A percentile compares a stretch with the other conserved stretches of the same genome.
Conservation (phyloP, 2,797 vertebrate genomes). For the Paramormyrops hopkinsi region DNA sequence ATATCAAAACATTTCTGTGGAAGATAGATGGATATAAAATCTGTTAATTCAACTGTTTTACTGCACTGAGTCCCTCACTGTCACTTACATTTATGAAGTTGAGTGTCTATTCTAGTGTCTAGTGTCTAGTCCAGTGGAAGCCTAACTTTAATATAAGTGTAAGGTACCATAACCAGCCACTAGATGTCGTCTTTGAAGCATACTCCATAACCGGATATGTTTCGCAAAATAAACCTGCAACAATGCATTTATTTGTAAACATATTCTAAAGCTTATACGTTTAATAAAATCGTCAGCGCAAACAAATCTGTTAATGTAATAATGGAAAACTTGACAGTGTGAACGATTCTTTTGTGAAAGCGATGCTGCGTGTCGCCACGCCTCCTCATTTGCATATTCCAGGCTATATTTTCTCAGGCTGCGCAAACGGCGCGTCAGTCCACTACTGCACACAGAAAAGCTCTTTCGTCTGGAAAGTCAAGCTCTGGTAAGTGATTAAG, state of each 20-base stretch:
- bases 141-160: not conserved
- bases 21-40: not conserved
- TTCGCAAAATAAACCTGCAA: not conserved
- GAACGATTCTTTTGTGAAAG: not conserved
- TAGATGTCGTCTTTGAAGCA: slow-evolving; percentile 36
- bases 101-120: not conserved
- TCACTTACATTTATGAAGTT: not conserved
- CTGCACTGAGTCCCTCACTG: not conserved
- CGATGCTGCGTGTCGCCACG: slow-evolving; percentile 20
- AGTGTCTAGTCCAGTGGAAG: not conserved
- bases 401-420: slow-evolving; percentile 43
- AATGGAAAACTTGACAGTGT: not conserved
- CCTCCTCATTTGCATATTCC: slow-evolving; percentile 50
- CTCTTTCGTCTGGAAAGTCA: fast-evolving
- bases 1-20: not conserved
- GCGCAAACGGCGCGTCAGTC: not conserved
- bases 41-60: not conserved
- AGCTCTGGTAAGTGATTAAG: slow-evolving; percentile 38
- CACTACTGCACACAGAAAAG: not conserved
- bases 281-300: not conserved
- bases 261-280: not conserved
- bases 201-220: not conserved
- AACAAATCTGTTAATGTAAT: not conserved
- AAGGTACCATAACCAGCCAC: slow-evolving; percentile 30
- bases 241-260: not conserved